Base-by-base conservation (phyloP, 1,140 invertebrate genomes). In the Rhopalosiphum maidis region DNA sequence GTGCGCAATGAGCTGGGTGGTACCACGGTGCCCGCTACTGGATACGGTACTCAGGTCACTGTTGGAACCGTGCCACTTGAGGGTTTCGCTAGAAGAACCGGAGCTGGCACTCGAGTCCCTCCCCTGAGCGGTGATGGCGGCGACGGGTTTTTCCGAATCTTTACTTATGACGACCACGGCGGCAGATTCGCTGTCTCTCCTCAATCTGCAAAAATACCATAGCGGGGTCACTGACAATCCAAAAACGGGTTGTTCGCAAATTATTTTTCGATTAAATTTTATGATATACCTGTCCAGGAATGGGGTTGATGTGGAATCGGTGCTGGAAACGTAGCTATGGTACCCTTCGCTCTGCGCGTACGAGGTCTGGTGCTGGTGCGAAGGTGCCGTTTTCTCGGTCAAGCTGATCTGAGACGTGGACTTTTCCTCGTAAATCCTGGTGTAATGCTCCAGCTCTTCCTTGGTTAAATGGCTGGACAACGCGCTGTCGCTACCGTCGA, bases 271-370 rank as follows among this genome's bases (percentile, higher is more conserved):
- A n/a, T n/a, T 15, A 2, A 77, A n/a, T 77, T 77, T 15, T 68
- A 68, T 68, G 18, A 68, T 15, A 46, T 95, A 96, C 96, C 97
- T 96, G 95, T 98, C 97, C 93, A 98, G 95, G 94, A 98, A 97
- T 25, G 97, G 97, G 15, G 97, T 98, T 41, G 96, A 96, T 37
- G 96, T 97, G 11, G 97, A 97, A 95, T 97, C 97, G 68, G 97
- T 97, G 94, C 97, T 98, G 93, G 97, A 98, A 43, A 97, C 97
- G 95, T 97, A 98, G 95, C 97, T 97, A 94, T 97, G 97, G 95
- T 98, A 98, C 25, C 97, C 97, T 95, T 98, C 97, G 43, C 97
- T 97, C 94, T 97, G 97, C 30, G 97, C 97, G 95, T 98, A 98
- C 77, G 97, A 97, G 15, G 96, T 96, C 94, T 97, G 97, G 94